A percentile compares a stretch with the other conserved stretches of the same genome.
These are phyloP conservation scores for Coleophora deauratella DNA, from an alignment of 2,888 invertebrate species.

Conservation along the genomic window DNA sequence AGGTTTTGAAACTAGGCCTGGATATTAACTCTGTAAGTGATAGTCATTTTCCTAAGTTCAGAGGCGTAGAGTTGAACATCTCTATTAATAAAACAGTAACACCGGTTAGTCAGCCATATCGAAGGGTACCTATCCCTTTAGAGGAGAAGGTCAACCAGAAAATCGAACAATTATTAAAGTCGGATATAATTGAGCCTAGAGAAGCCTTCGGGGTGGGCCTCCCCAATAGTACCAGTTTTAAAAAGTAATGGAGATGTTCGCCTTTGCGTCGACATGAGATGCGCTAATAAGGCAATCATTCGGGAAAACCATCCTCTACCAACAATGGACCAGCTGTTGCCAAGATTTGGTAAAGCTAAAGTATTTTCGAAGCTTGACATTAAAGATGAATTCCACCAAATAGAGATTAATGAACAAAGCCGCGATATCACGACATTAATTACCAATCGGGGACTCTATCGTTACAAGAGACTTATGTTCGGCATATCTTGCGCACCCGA, in stretches of 20 bases:
- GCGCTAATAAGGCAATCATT: constrained; percentile 10
- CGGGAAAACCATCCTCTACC: constrained; percentile 16
- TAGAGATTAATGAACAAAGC: constrained; percentile 10
- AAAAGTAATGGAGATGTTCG: constrained; percentile 7
- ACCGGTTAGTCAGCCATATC: constrained; percentile 12
- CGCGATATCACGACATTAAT: constrained; percentile 19
- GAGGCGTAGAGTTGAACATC: constrained; percentile 7
- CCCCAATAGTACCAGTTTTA: no score
- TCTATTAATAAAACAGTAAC: constrained; percentile 9
- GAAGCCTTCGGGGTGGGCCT: constrained; percentile 1
- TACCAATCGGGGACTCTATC: constrained; percentile 13
- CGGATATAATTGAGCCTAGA: constrained; percentile 14
- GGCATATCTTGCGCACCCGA: constrained; percentile 35
- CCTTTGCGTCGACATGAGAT: constrained; percentile 11
- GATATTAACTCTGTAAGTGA: constrained; percentile 4
- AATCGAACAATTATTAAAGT: constrained; percentile 9
- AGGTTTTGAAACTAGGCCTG: constrained; percentile 12
- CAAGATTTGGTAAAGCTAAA: constrained; percentile 18
- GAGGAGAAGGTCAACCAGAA: constrained; percentile 9
- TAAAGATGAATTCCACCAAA: constrained; percentile 16
- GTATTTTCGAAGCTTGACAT: constrained; percentile 16
- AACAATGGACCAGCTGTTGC: constrained; percentile 17
- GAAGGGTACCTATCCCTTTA: constrained; percentile 10
- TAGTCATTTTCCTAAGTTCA: constrained; percentile 13
- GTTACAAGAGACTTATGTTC: constrained; percentile 30